Evolutionary conservation across 1,140 invertebrate genomes (phyloP).

Genomic region (Capitella teleta): DNA sequence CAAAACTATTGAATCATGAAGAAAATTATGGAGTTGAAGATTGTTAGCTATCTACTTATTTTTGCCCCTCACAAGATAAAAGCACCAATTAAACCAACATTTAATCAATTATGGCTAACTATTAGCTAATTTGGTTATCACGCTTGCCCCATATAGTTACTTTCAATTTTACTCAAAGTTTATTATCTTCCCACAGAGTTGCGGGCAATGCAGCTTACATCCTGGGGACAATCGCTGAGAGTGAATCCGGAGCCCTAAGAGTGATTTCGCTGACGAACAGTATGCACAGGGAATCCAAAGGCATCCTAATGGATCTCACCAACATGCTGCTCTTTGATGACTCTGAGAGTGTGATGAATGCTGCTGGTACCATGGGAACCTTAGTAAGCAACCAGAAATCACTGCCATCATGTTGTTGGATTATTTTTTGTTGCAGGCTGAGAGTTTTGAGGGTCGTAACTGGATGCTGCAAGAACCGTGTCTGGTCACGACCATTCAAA

Average conservation of each 20-base stretch:
- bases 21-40: too few species aligned
- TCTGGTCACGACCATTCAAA: slow-evolving; percentile 24
- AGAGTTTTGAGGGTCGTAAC: slow-evolving; percentile 30
- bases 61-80: too few species aligned
- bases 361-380: slow-evolving; percentile 41
- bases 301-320: slow-evolving; percentile 30
- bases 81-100: too few species aligned
- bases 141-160: too few species aligned
- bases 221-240: slow-evolving; percentile 38
- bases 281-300: slow-evolving; percentile 18
- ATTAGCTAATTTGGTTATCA: too few species aligned
- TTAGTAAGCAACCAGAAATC: slow-evolving; percentile 22
- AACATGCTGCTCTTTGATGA: slow-evolving; percentile 36
- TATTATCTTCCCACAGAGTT: slow-evolving; percentile 21
- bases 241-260: slow-evolving; percentile 27
- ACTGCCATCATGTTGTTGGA: neutral
- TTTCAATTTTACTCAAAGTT: too few species aligned
- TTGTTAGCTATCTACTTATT: too few species aligned
- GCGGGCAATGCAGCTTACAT: slow-evolving; percentile 41
- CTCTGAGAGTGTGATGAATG: slow-evolving; percentile 41
- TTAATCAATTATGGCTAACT: too few species aligned
- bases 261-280: slow-evolving; percentile 28
- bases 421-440: slow-evolving; percentile 22
- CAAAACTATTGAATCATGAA: too few species aligned
- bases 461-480: slow-evolving; percentile 34